phyloP scores from a whole-genome alignment of 1,140 invertebrate species.

The Melipona quadrifasciata region DNA sequence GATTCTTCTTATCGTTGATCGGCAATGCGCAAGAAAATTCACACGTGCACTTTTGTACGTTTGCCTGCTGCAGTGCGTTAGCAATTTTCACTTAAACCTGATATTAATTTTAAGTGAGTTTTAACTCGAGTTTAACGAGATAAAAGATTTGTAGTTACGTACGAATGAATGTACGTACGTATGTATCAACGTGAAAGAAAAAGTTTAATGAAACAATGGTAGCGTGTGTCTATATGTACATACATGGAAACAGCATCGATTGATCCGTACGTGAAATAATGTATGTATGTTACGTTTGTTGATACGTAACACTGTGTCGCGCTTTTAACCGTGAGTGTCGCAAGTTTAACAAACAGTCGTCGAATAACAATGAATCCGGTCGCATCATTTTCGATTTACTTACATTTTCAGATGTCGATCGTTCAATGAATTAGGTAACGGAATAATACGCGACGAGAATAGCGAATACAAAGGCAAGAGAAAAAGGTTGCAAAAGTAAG shows the following conservation, averaged over 20 bases:
- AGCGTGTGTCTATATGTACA: too few species aligned
- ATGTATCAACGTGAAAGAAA: not conserved
- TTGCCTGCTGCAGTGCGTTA: too few species aligned
- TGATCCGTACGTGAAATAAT: not conserved
- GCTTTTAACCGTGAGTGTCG: not conserved
- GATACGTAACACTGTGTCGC: not conserved
- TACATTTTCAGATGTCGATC: not conserved
- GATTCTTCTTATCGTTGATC: not conserved
- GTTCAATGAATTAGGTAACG: not conserved
- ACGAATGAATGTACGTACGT: too few species aligned
- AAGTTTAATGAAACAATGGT: not conserved
- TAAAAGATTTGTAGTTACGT: too few species aligned
- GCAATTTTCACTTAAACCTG: too few species aligned
- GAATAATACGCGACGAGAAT: not conserved
- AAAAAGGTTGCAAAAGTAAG: not conserved
- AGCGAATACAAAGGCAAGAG: not conserved
- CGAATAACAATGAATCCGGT: conserved; percentile 3
- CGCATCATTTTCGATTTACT: not conserved
- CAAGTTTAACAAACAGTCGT: not conserved
- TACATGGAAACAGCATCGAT: not conserved
- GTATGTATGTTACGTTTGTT: not conserved
- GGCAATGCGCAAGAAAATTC: not conserved
- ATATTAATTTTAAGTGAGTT: too few species aligned
- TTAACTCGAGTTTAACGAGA: too few species aligned
- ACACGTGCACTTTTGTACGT: not conserved